Conservation (phyloP, 2,888 invertebrate genomes). For the Leptopterna dolabrata region DNA sequence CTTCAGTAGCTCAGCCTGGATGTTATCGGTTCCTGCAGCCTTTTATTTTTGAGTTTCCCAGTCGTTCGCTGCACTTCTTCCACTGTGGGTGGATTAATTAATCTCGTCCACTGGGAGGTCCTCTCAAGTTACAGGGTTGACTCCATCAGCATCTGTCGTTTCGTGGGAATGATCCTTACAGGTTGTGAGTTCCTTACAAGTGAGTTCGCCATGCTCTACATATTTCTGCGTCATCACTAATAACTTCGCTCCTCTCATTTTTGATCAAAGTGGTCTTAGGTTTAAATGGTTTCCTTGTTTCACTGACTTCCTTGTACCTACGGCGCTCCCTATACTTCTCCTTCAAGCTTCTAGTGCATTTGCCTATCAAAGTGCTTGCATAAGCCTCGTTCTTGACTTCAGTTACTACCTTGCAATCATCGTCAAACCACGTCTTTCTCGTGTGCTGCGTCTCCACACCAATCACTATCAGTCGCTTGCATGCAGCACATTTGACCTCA, state of each 20-base stretch:
- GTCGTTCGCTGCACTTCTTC: not conserved
- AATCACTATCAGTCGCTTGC: not conserved
- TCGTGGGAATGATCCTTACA: not conserved
- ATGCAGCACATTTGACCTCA: not conserved
- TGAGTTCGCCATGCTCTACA: too few species aligned
- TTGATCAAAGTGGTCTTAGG: too few species aligned
- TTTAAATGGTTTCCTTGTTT: not conserved
- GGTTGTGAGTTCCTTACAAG: too few species aligned
- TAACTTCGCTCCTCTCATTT: too few species aligned
- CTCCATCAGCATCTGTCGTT: not conserved
- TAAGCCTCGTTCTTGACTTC: not conserved
- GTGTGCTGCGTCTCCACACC: not conserved
- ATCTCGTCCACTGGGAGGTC: not conserved
- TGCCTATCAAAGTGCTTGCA: not conserved
- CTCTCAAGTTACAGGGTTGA: not conserved
- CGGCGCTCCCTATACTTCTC: too few species aligned
- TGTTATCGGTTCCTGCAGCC: not conserved
- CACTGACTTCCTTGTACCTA: not conserved
- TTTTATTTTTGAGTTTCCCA: not conserved
- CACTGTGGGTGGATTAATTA: not conserved
- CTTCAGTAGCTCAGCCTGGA: too few species aligned
- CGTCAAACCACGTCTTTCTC: not conserved
- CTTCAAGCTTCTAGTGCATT: not conserved
- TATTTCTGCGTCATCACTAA: too few species aligned
- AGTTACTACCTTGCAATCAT: too few species aligned